These are phyloP conservation scores for Cacatua alba DNA, from an alignment of 2,113 vertebrate species.

Conservation along the genomic window DNA sequence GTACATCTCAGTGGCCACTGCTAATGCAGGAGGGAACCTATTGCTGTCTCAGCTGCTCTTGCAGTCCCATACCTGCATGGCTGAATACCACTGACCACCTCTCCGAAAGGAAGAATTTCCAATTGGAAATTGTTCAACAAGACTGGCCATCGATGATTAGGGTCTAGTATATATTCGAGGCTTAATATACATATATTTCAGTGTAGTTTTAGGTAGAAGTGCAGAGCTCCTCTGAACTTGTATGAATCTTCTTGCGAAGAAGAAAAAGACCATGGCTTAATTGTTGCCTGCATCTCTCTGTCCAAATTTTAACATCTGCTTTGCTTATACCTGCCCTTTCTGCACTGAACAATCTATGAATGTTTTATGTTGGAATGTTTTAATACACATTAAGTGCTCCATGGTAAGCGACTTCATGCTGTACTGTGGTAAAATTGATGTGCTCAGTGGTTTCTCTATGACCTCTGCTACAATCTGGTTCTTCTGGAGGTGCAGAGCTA, in stretches of 20 bases:
- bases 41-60: background rate
- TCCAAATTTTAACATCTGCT: background rate
- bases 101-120: background rate
- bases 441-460: constrained; percentile 21
- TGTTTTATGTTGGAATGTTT: constrained; percentile 6
- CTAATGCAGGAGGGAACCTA: background rate
- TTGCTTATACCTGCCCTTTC: background rate
- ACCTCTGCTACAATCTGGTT: background rate
- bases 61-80: rapidly evolving
- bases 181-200: background rate
- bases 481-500: background rate
- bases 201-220: background rate
- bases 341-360: background rate
- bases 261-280: background rate
- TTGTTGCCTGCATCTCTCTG: background rate
- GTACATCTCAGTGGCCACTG: background rate
- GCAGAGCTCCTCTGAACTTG: background rate
- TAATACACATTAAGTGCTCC: background rate
- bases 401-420: background rate
- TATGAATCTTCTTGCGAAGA: background rate
- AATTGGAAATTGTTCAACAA: background rate
- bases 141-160: background rate
- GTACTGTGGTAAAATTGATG: background rate
- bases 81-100: background rate
- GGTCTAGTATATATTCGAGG: background rate